Percentiles rank a stretch among this genome's conserved stretches.
Conservation (phyloP, 2,888 invertebrate genomes). For the Diadromus collaris region DNA sequence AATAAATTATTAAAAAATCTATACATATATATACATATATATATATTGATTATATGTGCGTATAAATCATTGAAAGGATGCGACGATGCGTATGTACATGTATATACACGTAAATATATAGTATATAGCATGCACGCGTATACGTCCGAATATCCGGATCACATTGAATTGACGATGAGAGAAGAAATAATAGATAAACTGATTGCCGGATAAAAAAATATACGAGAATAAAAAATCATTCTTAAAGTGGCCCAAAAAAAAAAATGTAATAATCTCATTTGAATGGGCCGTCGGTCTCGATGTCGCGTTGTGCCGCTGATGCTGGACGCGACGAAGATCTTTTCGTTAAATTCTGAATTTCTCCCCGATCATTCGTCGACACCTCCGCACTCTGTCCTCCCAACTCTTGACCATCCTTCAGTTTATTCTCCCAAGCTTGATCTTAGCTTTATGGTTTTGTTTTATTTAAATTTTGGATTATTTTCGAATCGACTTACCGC, state of each 20-base stretch:
- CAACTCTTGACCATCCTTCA: background rate
- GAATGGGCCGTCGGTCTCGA: slow-evolving; percentile 31
- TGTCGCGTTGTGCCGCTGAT: slow-evolving; percentile 9
- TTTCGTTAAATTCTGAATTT: background rate
- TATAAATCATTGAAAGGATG: slow-evolving; percentile 54
- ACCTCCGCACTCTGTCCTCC: background rate
- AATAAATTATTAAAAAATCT: slow-evolving; percentile 65
- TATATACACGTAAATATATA: slow-evolving; percentile 56
- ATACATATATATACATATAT: slow-evolving; percentile 45
- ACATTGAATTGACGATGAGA: slow-evolving; percentile 31
- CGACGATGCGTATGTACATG: slow-evolving; percentile 48
- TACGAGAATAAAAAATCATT: slow-evolving; percentile 20
- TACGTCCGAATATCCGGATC: slow-evolving; percentile 49
- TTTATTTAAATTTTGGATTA: background rate
- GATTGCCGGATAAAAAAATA: slow-evolving; percentile 25
- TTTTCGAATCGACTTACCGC: slow-evolving; percentile 22
- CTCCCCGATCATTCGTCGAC: slow-evolving; percentile 16
- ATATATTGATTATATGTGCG: slow-evolving; percentile 56
- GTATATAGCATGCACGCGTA: slow-evolving; percentile 50
- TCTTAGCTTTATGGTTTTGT: slow-evolving; percentile 6
- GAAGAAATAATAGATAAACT: slow-evolving; percentile 33
- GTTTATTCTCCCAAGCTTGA: background rate
- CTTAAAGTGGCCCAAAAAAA: slow-evolving; percentile 31
- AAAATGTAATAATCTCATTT: slow-evolving; percentile 24
- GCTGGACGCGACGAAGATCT: slow-evolving; percentile 2